Evolutionary conservation across 2,797 vertebrate species (phyloP).

Genomic region (Cossypha caffra): DNA sequence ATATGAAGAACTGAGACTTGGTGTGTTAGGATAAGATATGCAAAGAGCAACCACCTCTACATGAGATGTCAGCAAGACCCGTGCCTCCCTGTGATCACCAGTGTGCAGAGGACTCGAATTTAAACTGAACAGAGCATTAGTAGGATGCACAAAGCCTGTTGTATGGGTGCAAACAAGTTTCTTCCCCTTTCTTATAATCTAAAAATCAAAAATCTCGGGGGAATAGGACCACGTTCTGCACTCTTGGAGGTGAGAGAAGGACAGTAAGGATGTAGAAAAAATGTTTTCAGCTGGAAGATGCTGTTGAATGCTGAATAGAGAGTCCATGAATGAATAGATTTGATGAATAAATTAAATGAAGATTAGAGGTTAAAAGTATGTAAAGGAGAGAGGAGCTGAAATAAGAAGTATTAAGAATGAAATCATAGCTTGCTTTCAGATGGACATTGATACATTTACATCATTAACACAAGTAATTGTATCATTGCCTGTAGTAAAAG

Average conservation of each 20-base stretch:
- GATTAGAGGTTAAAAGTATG: background rate
- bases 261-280: background rate
- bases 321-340: background rate
- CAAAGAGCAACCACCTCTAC: background rate
- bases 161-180: background rate
- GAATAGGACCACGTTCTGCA: background rate
- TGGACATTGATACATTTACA: background rate
- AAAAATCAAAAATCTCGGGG: background rate
- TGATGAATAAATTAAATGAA: background rate
- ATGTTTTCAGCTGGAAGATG: background rate
- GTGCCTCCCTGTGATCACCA: background rate
- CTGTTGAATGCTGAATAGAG: background rate
- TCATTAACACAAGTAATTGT: background rate
- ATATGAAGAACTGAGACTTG: background rate
- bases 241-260: background rate
- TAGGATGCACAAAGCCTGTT: rapidly evolving
- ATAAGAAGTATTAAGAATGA: background rate
- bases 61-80: background rate
- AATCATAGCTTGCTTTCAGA: background rate
- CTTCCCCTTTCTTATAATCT: background rate
- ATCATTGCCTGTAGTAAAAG: background rate
- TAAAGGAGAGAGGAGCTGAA: background rate
- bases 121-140: background rate
- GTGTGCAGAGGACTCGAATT: background rate
- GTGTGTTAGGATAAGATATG: background rate